phyloP scores from a whole-genome alignment of 2,888 invertebrate genomes.

The Phasia obesa region DNA sequence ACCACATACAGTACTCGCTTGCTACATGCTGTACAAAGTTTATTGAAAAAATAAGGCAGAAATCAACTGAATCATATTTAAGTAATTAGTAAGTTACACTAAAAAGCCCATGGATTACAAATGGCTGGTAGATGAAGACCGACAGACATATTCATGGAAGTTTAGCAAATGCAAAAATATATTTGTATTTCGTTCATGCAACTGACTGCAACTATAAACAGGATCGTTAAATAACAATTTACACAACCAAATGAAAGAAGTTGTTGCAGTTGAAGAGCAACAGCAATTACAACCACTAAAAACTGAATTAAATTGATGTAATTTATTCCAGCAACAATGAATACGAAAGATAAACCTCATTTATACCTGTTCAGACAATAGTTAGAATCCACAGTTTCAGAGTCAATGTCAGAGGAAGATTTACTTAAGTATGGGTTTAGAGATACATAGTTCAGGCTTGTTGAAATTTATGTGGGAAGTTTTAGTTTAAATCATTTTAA shows the following conservation, averaged over 20 bases:
- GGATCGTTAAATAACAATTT: constrained; percentile 69
- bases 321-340: constrained; percentile 54
- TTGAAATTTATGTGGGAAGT: constrained; percentile 69
- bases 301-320: constrained; percentile 67
- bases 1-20: background rate
- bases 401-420: constrained; percentile 45
- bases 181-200: constrained; percentile 31
- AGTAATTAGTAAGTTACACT: constrained; percentile 68
- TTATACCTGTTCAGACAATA: background rate
- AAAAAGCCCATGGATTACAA: constrained; percentile 44
- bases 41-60: constrained; percentile 15
- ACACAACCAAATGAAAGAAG: constrained; percentile 45
- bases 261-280: constrained; percentile 19
- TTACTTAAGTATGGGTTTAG: constrained; percentile 57
- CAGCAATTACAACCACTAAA: constrained; percentile 46
- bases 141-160: constrained; percentile 50
- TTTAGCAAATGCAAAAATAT: constrained; percentile 37
- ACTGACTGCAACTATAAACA: constrained; percentile 43
- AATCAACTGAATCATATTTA: constrained; percentile 64
- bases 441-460: constrained; percentile 35
- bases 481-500: constrained; percentile 57
- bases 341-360: background rate
- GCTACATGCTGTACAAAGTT: constrained; percentile 33
- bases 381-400: constrained; percentile 3
- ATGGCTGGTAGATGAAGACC: constrained; percentile 34